A percentile compares a stretch with the other conserved stretches of the same genome.
Conservation (phyloP, 2,797 vertebrate species). For the Micrastur ruficollis region DNA sequence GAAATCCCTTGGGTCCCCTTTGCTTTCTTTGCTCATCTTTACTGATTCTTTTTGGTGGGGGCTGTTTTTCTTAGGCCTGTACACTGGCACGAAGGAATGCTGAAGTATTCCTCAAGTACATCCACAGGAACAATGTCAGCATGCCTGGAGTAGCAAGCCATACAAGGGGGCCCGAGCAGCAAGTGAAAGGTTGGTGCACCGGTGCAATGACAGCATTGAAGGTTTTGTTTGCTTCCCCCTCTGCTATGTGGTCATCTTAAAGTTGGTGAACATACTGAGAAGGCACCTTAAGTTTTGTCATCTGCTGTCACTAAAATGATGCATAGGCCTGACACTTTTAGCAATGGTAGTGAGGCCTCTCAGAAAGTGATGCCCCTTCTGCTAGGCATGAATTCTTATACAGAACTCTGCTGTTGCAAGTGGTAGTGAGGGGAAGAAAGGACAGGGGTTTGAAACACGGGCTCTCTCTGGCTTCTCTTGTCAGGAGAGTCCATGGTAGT, state of each 20-base stretch:
- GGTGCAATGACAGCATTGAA: not conserved
- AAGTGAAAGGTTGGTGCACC: constrained; percentile 90
- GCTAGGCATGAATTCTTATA: not conserved
- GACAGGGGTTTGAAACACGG: not conserved
- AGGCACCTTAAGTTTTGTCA: not conserved
- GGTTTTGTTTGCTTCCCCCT: not conserved
- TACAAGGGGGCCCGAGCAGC: constrained; percentile 88
- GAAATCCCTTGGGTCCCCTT: not conserved
- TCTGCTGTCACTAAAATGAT: not conserved
- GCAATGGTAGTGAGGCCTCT: not conserved
- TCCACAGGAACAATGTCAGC: constrained; percentile 97
- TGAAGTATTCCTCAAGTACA: constrained; percentile 98
- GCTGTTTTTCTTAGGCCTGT: constrained; percentile 82
- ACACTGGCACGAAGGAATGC: constrained; percentile 94
- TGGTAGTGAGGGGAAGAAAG: not conserved
- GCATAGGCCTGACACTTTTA: not conserved
- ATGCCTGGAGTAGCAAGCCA: constrained; percentile 89
- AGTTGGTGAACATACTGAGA: not conserved
- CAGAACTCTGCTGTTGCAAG: not conserved
- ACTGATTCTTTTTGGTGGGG: not conserved
- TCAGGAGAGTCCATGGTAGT: not conserved
- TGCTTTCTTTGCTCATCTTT: not conserved
- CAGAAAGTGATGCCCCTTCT: not conserved
- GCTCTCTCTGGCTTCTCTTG: not conserved
- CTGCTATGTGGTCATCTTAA: not conserved